Percentiles rank a stretch among this genome's conserved stretches.
Evolutionary conservation across 2,797 vertebrate genomes (phyloP).

Genomic region (Sebastiscus albofasciatus): DNA sequence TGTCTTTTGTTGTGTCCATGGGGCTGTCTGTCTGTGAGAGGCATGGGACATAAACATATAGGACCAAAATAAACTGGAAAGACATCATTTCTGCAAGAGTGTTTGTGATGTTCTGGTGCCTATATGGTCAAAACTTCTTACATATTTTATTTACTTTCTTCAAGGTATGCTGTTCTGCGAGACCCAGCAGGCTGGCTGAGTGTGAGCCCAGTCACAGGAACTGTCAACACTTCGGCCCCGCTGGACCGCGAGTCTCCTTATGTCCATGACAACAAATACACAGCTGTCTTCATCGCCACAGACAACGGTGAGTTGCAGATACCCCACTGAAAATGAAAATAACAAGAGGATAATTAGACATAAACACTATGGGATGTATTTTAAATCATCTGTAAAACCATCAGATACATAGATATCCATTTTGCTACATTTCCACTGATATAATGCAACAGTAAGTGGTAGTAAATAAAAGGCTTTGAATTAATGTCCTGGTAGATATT

Average conservation of each 20-base stretch:
- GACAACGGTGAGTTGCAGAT: slow-evolving; percentile 90
- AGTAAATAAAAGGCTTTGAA: neutral
- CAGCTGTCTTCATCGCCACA: slow-evolving; percentile 91
- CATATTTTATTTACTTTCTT: slow-evolving; percentile 3
- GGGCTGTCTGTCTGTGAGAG: neutral
- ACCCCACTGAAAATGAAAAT: neutral
- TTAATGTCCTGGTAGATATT: neutral
- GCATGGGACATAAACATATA: neutral
- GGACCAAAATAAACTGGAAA: neutral
- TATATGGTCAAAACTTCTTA: neutral
- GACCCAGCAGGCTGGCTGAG: slow-evolving; percentile 95
- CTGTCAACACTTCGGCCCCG: slow-evolving; percentile 89
- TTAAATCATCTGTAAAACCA: neutral
- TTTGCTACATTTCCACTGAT: neutral
- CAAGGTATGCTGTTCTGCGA: slow-evolving; percentile 90
- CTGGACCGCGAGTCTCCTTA: slow-evolving; percentile 94
- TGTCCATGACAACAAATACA: slow-evolving; percentile 91
- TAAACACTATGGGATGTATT: neutral
- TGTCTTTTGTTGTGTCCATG: neutral
- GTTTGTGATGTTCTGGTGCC: neutral
- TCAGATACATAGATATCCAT: neutral
- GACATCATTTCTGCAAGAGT: neutral
- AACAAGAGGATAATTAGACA: neutral
- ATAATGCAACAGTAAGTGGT: neutral
- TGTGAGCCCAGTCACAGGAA: slow-evolving; percentile 93